Base-by-base conservation (phyloP, 2,113 vertebrate genomes). In the Melozone crissalis region DNA sequence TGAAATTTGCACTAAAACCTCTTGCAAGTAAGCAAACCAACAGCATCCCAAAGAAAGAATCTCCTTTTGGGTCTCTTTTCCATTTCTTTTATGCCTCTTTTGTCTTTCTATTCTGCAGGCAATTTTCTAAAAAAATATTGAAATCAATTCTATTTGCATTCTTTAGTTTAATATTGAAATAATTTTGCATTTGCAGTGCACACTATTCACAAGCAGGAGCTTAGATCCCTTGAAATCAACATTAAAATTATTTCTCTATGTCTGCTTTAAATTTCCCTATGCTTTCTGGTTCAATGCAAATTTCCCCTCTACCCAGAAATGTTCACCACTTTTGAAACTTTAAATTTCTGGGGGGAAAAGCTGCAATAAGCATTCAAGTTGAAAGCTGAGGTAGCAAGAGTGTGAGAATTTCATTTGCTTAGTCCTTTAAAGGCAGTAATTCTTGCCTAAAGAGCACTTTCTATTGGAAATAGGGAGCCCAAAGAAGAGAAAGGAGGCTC, bases 321-420 rank as follows among this genome's bases (percentile, higher is more conserved):
- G 67, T 80, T 71, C 28, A 63, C 4, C 12, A 5, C 31, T 33
- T 58, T 54, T 43, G 30, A 85, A 66, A 84, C 37, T 58, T 46
- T 49, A 15, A 15, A 35, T 86, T 76, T 88, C 39, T 72, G 31
- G 15, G 6, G 30, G 1, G 4, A 80, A 65, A 39, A 24, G 23
- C 0, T 41, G 35, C 54, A 65, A 26, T 18, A 41, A 68, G 24
- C n/a, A n/a, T 10, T 65, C 0, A 0, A 65, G 5, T 26, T 83
- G 71, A 82, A 89, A 83, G 35, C 28, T 17, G 35, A 73, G 22
- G 11, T 22, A 75, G 52, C 0, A 2, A 55, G 30, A 76, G 31
- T 9, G 5, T 19, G n/a, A 77, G 15, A 21, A 74, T 72, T 79
- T 61, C 15, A 14, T 73, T 68, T 4, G 2, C 24, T 73, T 59